phyloP scores from a whole-genome alignment of 2,113 vertebrate genomes.

The rabbit (Oryctolagus cuniculus) region DNA sequence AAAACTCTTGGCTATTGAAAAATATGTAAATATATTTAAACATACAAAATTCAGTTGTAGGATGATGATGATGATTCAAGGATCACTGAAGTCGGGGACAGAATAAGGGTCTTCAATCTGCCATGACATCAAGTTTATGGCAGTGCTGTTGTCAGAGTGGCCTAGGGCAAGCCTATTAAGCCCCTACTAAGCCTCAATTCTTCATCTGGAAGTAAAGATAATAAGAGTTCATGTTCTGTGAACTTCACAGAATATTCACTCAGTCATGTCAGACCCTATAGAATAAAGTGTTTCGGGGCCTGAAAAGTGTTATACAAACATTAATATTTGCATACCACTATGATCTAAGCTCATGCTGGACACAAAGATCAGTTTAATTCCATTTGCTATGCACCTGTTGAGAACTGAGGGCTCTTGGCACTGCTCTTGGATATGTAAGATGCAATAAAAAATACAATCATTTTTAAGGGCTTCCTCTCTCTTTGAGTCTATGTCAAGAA shows the following conservation, averaged over 20 bases:
- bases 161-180: not conserved
- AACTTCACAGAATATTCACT: not conserved
- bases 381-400: not conserved
- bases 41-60: not conserved
- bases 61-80: not conserved
- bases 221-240: not conserved
- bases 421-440: not conserved
- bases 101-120: not conserved
- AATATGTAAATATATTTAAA: not conserved
- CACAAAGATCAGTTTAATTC: not conserved
- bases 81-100: not conserved
- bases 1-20: not conserved
- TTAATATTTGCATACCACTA: not conserved
- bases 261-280: not conserved
- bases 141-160: not conserved
- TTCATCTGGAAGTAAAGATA: not conserved
- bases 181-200: not conserved
- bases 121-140: not conserved
- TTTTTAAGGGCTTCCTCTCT: not conserved
- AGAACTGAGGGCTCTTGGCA: not conserved
- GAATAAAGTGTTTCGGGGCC: not conserved
- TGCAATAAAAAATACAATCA: not conserved
- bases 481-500: not conserved
- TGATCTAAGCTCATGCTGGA: not conserved
- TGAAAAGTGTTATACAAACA: not conserved